phyloP scores from a whole-genome alignment of 2,888 invertebrate species.

The Epinotia brunnichana region DNA sequence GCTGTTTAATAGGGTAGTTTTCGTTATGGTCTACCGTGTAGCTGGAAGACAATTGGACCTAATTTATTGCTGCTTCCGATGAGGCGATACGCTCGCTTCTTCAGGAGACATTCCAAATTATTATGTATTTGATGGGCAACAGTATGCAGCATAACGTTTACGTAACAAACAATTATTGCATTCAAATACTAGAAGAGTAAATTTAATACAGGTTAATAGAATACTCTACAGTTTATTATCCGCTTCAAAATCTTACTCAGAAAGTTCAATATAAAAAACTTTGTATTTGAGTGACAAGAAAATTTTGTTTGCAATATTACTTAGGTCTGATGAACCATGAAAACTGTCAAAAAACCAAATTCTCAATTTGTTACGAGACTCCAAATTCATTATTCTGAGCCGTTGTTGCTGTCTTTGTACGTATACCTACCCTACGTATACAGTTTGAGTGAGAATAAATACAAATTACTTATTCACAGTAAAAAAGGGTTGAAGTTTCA shows the following conservation, averaged over 20 bases:
- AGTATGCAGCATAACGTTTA: too few relatives aligned
- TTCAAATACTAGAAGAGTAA: too few relatives aligned
- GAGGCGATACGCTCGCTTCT: neutral
- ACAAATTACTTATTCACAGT: constrained; percentile 39
- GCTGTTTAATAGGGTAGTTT: constrained; percentile 59
- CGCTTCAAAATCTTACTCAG: too few relatives aligned
- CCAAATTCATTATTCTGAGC: constrained; percentile 17
- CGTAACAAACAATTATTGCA: too few relatives aligned
- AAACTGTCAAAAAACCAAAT: neutral
- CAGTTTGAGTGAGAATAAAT: constrained; percentile 16
- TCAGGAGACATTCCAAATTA: neutral
- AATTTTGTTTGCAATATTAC: neutral
- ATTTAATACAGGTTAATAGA: too few relatives aligned
- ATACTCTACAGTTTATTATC: too few relatives aligned
- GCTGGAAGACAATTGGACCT: constrained; percentile 48
- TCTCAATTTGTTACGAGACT: neutral
- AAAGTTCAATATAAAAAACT: too few relatives aligned
- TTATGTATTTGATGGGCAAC: too few relatives aligned
- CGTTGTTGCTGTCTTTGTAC: neutral
- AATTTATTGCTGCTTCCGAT: constrained; percentile 45
- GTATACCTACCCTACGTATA: neutral
- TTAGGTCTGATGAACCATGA: neutral
- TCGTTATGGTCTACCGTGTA: constrained; percentile 48
- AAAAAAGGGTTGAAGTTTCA: constrained; percentile 34
- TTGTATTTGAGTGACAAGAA: neutral